phyloP scores from a whole-genome alignment of 2,888 invertebrate genomes.

The Caenorhabditis sp. region DNA sequence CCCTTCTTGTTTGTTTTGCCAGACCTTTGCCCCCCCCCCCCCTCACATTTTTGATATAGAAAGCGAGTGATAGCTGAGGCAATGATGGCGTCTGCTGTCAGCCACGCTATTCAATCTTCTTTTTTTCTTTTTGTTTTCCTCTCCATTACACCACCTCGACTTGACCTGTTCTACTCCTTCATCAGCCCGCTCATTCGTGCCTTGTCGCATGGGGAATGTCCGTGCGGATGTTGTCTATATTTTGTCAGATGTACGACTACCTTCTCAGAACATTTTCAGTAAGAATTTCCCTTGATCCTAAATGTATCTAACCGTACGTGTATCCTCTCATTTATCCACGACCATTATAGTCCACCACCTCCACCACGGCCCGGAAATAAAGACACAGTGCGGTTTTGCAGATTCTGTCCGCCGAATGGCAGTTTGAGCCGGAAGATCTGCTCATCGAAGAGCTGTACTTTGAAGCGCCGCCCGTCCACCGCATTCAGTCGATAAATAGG shows the following conservation, averaged over 20 bases:
- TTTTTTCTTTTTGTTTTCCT: conserved; percentile 38
- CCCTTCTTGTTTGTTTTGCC: conserved; percentile 5
- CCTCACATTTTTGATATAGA: conserved; percentile 41
- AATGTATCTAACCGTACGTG: conserved; percentile 22
- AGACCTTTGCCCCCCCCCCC: conserved; percentile 46
- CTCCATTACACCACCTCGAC: conserved; percentile 32
- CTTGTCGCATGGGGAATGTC: conserved; percentile 3
- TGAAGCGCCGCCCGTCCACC: conserved; percentile 33
- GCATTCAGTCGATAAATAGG: conserved; percentile 18
- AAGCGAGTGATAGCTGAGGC: conserved; percentile 30
- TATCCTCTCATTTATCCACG: background rate
- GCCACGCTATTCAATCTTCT: conserved; percentile 19
- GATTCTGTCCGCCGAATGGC: conserved; percentile 51
- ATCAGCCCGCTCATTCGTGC: background rate
- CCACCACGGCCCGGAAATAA: conserved; percentile 1
- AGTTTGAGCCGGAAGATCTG: conserved; percentile 58
- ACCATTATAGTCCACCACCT: background rate
- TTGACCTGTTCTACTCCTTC: conserved; percentile 36
- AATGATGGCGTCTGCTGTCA: conserved; percentile 16
- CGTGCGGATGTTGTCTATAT: conserved; percentile 46
- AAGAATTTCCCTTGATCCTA: conserved; percentile 8
- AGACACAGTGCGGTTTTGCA: conserved; percentile 19
- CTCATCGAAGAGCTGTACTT: conserved; percentile 59
- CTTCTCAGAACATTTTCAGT: conserved; percentile 30
- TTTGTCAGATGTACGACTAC: conserved; percentile 47